These are phyloP conservation scores for Heliconius cydno DNA, from an alignment of 2,888 invertebrate genomes.

Conservation along the genomic window DNA sequence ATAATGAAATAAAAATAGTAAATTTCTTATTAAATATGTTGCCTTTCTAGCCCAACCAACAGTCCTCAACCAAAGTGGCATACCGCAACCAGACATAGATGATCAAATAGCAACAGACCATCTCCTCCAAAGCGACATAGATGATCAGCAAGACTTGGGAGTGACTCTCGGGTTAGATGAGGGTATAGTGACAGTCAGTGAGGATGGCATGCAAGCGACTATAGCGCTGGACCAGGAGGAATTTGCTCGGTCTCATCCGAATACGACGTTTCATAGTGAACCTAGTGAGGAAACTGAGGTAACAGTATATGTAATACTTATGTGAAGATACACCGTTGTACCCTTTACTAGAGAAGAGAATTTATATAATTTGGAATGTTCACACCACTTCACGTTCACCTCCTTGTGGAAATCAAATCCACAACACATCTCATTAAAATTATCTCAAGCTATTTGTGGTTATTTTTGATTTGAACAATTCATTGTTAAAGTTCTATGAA, in stretches of 20 bases:
- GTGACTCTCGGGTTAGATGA: constrained; percentile 69
- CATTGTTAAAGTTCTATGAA: not conserved
- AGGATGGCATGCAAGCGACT: constrained; percentile 68
- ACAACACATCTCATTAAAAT: not conserved
- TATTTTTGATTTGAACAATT: not conserved
- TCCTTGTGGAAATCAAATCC: too few relatives aligned
- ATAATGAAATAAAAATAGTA: not conserved
- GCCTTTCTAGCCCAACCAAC: constrained; percentile 66
- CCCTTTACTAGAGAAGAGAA: too few relatives aligned
- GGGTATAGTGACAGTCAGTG: constrained; percentile 76
- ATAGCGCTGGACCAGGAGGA: constrained; percentile 76
- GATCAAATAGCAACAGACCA: constrained; percentile 77
- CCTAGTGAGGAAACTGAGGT: constrained; percentile 74
- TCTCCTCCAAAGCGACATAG: constrained; percentile 52
- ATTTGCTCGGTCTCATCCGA: constrained; percentile 78
- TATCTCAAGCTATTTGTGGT: not conserved
- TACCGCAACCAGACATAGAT: constrained; percentile 73
- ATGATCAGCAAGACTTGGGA: constrained; percentile 59
- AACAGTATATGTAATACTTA: not conserved
- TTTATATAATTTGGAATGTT: too few relatives aligned
- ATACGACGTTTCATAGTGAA: constrained; percentile 79
- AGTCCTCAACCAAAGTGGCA: constrained; percentile 57
- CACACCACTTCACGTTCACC: too few relatives aligned
- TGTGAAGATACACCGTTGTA: too few relatives aligned
- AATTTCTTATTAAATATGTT: not conserved